phyloP scores from a whole-genome alignment of 2,888 invertebrate genomes.

The Cheilosia vernalis region DNA sequence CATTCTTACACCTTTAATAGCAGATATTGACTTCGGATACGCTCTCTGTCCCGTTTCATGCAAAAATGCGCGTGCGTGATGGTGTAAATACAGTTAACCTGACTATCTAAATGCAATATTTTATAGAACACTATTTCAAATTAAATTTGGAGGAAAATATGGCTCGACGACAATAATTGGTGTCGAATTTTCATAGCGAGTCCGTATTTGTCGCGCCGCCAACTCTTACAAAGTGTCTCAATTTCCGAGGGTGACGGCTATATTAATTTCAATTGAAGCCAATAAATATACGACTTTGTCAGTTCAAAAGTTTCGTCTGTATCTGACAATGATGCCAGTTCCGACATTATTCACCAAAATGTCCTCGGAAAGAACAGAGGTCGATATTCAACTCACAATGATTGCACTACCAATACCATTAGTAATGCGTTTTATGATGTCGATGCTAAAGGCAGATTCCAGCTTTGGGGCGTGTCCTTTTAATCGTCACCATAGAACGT shows the following conservation, averaged over 20 bases:
- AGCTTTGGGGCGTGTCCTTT: constrained; percentile 17
- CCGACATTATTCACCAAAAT: not conserved
- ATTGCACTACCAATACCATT: constrained; percentile 16
- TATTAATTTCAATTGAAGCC: not conserved
- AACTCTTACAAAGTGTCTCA: not conserved
- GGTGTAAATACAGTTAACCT: too few species aligned
- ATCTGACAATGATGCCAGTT: constrained; percentile 39
- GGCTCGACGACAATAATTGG: too few species aligned
- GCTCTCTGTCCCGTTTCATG: too few species aligned
- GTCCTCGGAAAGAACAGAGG: constrained; percentile 24
- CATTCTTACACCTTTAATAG: too few species aligned
- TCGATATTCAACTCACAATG: constrained; percentile 10
- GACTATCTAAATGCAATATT: too few species aligned
- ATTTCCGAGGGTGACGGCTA: not conserved
- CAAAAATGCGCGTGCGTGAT: too few species aligned
- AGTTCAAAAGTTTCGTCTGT: constrained; percentile 10
- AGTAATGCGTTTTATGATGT: constrained; percentile 37
- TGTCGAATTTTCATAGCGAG: too few species aligned
- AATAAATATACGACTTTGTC: constrained; percentile 4
- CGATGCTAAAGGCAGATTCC: constrained; percentile 22
- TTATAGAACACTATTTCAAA: too few species aligned
- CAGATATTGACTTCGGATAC: too few species aligned
- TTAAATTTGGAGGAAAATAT: too few species aligned
- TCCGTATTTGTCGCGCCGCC: too few species aligned
- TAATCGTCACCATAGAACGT: constrained; percentile 26